Conservation (phyloP, 1,140 invertebrate genomes). For the Drosophila truncata region DNA sequence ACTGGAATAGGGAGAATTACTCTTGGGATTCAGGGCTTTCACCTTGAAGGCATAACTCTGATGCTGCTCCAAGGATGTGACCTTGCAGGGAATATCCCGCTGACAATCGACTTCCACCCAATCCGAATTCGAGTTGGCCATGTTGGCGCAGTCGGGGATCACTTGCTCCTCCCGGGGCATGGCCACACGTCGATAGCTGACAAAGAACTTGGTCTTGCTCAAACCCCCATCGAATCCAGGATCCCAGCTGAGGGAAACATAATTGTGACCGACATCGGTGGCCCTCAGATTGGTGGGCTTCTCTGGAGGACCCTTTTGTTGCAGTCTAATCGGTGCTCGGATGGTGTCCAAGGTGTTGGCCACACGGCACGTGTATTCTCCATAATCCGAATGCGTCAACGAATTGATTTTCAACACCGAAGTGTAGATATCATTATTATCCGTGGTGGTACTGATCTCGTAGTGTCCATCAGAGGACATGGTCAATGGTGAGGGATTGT, state of each 20-base stretch:
- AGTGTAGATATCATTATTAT: slow-evolving; percentile 94
- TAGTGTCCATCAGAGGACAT: slow-evolving; percentile 94
- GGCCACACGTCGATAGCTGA: slow-evolving; percentile 89
- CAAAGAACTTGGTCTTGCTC: slow-evolving; percentile 93
- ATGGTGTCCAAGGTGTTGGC: slow-evolving; percentile 92
- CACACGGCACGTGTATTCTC: slow-evolving; percentile 95
- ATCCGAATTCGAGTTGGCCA: slow-evolving; percentile 87
- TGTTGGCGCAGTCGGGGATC: slow-evolving; percentile 88
- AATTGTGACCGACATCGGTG: slow-evolving; percentile 90
- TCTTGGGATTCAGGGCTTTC: slow-evolving; percentile 94
- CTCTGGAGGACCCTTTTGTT: slow-evolving; percentile 94
- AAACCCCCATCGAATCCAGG: slow-evolving; percentile 96
- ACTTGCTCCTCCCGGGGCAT: slow-evolving; percentile 87
- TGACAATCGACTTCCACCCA: slow-evolving; percentile 94
- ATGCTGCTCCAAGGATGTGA: slow-evolving; percentile 93
- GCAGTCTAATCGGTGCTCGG: slow-evolving; percentile 91
- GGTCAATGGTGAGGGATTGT: slow-evolving; percentile 89
- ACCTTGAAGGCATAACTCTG: slow-evolving; percentile 94
- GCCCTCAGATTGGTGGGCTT: slow-evolving; percentile 90
- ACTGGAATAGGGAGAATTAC: slow-evolving; percentile 93
- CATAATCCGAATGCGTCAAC: slow-evolving; percentile 93
- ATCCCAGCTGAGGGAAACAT: slow-evolving; percentile 92
- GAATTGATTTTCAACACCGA: slow-evolving; percentile 92
- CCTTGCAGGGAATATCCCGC: slow-evolving; percentile 93
- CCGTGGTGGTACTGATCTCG: slow-evolving; percentile 91